Evolutionary conservation across 2,888 invertebrate species (phyloP), one percentile per base, ranked within the genome.

Genomic region (Polyploca ridens): DNA sequence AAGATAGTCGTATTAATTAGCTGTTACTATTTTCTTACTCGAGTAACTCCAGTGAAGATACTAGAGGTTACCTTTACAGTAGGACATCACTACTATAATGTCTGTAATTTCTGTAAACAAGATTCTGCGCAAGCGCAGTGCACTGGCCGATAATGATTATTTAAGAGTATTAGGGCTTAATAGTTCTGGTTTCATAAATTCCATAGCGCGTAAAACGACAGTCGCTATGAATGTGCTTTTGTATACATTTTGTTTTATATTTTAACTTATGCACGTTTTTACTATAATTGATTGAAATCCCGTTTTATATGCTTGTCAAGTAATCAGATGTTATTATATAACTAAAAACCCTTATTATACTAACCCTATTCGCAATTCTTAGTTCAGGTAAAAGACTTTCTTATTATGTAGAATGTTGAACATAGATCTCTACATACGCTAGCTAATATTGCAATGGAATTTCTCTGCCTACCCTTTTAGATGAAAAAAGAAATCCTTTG

Each of bases 101-200:
- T 54, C n/a, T 19, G 54, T 54, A 54, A 54, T 54, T 4, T 54
- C n/a, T 19, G 54, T 54, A 19, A 54, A 54, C 54, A 54, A 54
- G 54, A 54, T 54, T 54, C 54, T 54, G 54, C 54, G 54, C 54
- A 54, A n/a, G 14, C 54, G 54, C 49, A 49, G 49, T 16, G 16
- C 49, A 16, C 49, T 49, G 49, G 0, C 19, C 54, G 54, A 19
- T 19, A 54, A 54, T 54, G 54, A 54, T 54, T 54, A 7, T 54
- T 54, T 54, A 16, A 16, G 54, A 16, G 54, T 54, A 19, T 54
- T 54, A 54, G 54, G 19, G 16, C 11, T 54, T 54, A 54, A 54
- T 54, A 54, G 54, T 54, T 54, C 54, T 54, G 54, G 54, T 54
- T 54, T 54, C 54, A 10, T 54, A 54, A 54, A 19, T 19, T 10